Evolutionary conservation across 2,113 vertebrate genomes (phyloP).

Genomic region (Thermophis baileyi): DNA sequence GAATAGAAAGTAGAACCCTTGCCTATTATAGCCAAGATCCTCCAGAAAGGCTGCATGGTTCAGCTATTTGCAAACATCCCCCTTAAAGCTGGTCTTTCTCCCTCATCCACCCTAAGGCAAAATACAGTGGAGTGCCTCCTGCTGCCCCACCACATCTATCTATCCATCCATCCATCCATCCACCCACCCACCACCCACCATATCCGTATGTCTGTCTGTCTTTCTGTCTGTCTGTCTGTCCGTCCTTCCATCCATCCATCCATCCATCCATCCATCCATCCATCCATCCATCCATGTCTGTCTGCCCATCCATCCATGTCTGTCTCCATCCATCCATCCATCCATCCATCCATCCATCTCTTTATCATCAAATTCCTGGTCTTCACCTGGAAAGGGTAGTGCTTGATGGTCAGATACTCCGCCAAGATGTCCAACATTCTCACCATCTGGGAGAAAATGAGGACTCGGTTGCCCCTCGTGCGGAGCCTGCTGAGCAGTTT

Average conservation of each 20-base stretch:
- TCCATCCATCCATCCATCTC: background rate
- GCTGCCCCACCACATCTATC: background rate
- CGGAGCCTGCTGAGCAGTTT: constrained; percentile 91
- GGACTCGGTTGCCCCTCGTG: constrained; percentile 91
- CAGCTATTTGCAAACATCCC: background rate
- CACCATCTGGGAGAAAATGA: constrained; percentile 99
- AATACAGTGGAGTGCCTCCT: background rate
- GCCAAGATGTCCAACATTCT: constrained; percentile 98
- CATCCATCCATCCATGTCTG: too few relatives aligned
- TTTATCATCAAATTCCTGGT: background rate
- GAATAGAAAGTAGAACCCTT: background rate
- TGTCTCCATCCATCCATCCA: background rate
- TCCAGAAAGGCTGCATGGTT: background rate
- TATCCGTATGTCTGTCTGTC: too few relatives aligned
- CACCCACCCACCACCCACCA: too few relatives aligned
- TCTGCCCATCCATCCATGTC: too few relatives aligned
- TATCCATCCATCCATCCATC: too few relatives aligned
- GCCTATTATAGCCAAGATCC: background rate
- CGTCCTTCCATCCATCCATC: too few relatives aligned
- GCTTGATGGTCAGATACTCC: constrained; percentile 90
- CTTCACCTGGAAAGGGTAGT: constrained; percentile 94
- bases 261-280: too few relatives aligned
- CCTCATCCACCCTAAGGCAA: background rate
- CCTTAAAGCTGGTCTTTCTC: background rate
- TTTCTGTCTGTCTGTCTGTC: too few relatives aligned